Evolutionary conservation across 2,113 vertebrate species (phyloP), one percentile per base, ranked within the genome.

Genomic region (Panthera tigris): DNA sequence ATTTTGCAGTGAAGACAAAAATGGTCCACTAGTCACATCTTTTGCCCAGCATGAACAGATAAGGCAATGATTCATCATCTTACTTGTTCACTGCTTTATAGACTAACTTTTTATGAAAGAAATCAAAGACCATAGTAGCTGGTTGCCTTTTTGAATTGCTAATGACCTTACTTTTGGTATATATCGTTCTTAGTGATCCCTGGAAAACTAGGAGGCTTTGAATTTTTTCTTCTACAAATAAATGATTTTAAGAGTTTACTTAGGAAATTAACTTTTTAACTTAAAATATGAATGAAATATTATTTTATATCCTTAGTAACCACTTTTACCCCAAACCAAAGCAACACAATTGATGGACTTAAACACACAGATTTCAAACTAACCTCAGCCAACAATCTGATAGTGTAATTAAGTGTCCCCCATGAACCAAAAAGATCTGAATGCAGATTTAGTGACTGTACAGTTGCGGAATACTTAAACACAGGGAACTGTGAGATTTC

Each of bases 321-420:
- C 68, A 8, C 16, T 84, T 93, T 96, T 93, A 91, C 18, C 31
- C 66, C 52, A 71, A 79, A 94, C 16, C 21, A 96, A 83, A 96
- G 36, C 15, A 85, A n/a, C 2, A 36, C 29, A 36, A 33, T 80
- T 69, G 50, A 86, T 15, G 81, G 39, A 73, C 23, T 33, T 61
- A 84, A 92, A 81, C 29, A 13, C 45, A 55, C 57, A 82, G 50
- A 73, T 78, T 95, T 96, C 85, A 81, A 95, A 82, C 18, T 63
- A 45, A 95, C 87, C 57, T 91, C 45, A 91, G 52, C 4, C 65
- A 92, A 94, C 19, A 89, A 69, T 50, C 50, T 73, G 33, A 69
- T n/a, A 52, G 2, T 73, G 25, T 87, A 52, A 81, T 95, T 45
- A 87, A 80, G 39, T 87, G 29, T 90, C 63, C 73, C 57, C 25